Conservation (phyloP, 2,113 vertebrate species). For the Rhea americana region DNA sequence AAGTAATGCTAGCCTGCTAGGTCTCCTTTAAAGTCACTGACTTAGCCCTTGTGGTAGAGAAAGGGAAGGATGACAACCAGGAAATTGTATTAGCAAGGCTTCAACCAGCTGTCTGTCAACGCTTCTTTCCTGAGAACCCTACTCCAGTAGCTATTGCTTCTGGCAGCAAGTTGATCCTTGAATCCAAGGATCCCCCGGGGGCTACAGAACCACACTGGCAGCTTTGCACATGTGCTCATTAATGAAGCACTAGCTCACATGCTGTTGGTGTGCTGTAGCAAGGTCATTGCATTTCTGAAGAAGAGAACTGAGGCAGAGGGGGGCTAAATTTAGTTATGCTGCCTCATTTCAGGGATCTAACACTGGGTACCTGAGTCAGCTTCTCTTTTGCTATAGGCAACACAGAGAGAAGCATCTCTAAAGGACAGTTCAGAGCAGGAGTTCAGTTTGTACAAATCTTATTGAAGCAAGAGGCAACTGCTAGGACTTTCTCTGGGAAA, state of each 20-base stretch:
- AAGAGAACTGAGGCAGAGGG: neutral
- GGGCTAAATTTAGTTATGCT: neutral
- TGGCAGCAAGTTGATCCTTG: neutral
- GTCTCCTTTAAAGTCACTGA: neutral
- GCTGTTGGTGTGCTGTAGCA: neutral
- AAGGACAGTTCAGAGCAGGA: neutral
- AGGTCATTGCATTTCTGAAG: neutral
- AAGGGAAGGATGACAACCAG: neutral
- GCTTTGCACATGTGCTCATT: neutral
- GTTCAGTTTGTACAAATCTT: neutral
- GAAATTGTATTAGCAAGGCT: neutral
- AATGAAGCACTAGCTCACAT: accelerated
- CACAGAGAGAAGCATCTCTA: neutral
- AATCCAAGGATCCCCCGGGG: neutral
- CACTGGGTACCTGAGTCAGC: accelerated
- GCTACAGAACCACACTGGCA: neutral
- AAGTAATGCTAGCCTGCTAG: neutral
- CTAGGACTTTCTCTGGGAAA: neutral
- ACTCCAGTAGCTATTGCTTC: neutral
- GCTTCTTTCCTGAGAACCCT: neutral
- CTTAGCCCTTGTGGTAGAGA: neutral
- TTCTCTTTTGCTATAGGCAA: neutral
- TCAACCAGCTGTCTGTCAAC: neutral
- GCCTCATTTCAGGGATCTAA: neutral
- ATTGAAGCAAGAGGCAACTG: neutral